Base-by-base conservation (phyloP, 2,888 invertebrate genomes). In the Cryptocheilus praepositus region DNA sequence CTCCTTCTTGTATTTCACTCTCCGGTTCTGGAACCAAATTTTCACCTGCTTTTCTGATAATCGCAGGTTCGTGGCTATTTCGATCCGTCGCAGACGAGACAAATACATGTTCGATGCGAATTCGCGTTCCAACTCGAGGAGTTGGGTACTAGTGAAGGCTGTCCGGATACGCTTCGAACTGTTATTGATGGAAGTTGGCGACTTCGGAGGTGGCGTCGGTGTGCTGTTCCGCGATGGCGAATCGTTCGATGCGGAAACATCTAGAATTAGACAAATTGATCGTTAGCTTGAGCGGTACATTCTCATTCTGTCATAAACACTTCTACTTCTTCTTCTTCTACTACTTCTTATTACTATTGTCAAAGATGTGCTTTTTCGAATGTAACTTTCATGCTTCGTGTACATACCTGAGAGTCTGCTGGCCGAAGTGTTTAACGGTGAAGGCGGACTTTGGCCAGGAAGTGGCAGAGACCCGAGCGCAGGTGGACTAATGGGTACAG, bases 41-140 rank as follows among this genome's bases (percentile, higher is more conserved):
- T 96, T 98, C 73, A 98, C 97, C 90, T 98, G 98, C 85, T 98
- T 98, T 89, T 98, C 98, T 0, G 96, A 96, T 0, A 98, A 89
- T 59, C 95, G 92, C 69, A 98, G 89, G 75, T 95, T 93, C 28
- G 96, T 96, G 3, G 98, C 98, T 62, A 98, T 98, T 89, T 98
- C 97, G 76, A 98, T 98, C 66, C 98, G 91, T 60, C 98, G 91
- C 76, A 98, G 89, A 51, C 98, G 91, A 0, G 97, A 96, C 44
- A 98, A 89, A 85, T 98, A 98, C 93, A 96, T 97, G 86, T 97
- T 98, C 79, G 93, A 89, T 0, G 95, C 91, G 88, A 98, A 98
- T 86, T 97, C 98, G 60, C 96, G 87, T 80, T 85, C 92, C 5
- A 88, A 90, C 88, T 98, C 97, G 64, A 98, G 89, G 83, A 97